Evolutionary conservation across 2,113 vertebrate species (phyloP), one percentile per base, ranked within the genome.

Genomic region (Eubucco bourcierii): DNA sequence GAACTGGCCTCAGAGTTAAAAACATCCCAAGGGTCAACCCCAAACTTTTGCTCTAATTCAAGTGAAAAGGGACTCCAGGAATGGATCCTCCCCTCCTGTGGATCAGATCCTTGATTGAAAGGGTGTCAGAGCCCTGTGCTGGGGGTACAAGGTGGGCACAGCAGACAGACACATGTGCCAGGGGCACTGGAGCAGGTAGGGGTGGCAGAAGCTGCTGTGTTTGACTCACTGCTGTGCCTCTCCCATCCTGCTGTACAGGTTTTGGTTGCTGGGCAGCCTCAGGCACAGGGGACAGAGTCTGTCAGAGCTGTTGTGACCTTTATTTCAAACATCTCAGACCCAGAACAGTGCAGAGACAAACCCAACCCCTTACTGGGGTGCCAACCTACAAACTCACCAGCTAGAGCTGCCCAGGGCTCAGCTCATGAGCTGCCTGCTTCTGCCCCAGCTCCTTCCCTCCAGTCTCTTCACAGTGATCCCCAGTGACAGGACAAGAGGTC

Each of bases 171-270:
- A 28, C 28, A 15, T 2, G 1, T 28, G 10, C 24, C 10, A 37
- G 25, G 58, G 37, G 37, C 20, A 5, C 31, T 5, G 12, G 7
- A 41, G 39, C 9, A 63, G 18, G 12, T 19, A 4, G 8, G 0
- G 9, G 25, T 10, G 18, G 28, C 37, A 15, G 58, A 21, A 37
- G 20, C 61, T 12, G 59, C 73, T 21, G 41, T 2, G 39, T 50
- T 37, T 29, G 44, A 39, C 34, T 61, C 25, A 1, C 14, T 15
- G 34, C 47, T 16, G 13, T 7, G 41, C 63, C 52, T 19, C 58
- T 5, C 1, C 79, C 27, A 15, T 15, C 25, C 50, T 28, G 1
- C 19, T 10, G 63, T 1, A 1, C 13, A 4, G 9, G 41, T 3
- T 29, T 7, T 6, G 9, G 55, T 27, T 15, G 1, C 27, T 55